Evolutionary conservation across 2,888 invertebrate genomes (phyloP), one percentile per base, ranked within the genome.

Genomic region (Acrocera orbiculus): DNA sequence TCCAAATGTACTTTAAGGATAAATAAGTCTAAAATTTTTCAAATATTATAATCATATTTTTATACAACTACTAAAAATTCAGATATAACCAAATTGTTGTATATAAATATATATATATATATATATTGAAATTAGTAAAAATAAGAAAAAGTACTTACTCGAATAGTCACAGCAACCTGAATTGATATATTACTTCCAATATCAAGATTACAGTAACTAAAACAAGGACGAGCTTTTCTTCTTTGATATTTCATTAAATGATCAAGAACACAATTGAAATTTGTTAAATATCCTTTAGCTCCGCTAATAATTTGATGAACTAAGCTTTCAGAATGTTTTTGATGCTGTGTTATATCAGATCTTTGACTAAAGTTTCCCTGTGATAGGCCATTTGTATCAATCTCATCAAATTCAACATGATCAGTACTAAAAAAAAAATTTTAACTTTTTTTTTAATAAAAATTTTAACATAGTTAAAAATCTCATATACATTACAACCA

Each of bases 191-290:
- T 59, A 2, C 64, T 61, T 3, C 71, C 71, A 41, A 72, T 66
- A 32, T 67, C 65, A 28, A 81, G 53, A 35, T 67, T 64, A 19
- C 67, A 65, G 57, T 75, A 73, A 77, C 79, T 79, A 1, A 70
- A 64, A 37, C 62, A 60, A 0, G 73, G 61, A 22, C 62, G 63
- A 2, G 58, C 50, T 28, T 50, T 49, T 44, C 61, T 66, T 40
- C 65, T 67, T 37, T 65, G 65, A 41, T 69, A 69, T 43, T 64
- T 67, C 14, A 65, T 55, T 1, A 78, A 57, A 37, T 70, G 68
- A 10, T 63, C 63, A 46, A 75, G 58, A 0, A 73, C 71, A 44
- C 73, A 68, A 32, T 66, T 65, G 44, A 73, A 69, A 38, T 64
- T 65, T 40, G 65, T 69, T 10, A 69, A 49, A 28, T 58, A 52